phyloP scores from a whole-genome alignment of 2,888 invertebrate species.

The Drosophila sordidapex region DNA sequence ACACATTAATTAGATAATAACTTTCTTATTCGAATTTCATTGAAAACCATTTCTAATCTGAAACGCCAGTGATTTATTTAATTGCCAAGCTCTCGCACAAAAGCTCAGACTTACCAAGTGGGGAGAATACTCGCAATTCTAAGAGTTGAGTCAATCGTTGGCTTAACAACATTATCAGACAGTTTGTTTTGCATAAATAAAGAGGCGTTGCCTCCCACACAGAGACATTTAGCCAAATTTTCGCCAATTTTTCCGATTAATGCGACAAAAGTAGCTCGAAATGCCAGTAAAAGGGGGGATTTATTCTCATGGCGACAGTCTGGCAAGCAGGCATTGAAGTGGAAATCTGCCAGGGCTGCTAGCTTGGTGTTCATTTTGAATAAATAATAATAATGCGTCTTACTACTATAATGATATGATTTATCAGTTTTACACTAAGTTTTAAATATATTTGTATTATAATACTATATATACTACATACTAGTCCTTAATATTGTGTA shows the following conservation, averaged over 20 bases:
- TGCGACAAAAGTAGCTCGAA: conserved; percentile 33
- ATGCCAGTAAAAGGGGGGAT: neutral
- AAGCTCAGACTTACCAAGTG: conserved; percentile 13
- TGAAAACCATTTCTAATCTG: neutral
- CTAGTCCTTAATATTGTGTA: too few species aligned
- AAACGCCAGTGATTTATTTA: conserved; percentile 30
- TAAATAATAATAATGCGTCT: neutral
- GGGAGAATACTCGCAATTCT: conserved; percentile 4
- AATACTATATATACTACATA: too few species aligned
- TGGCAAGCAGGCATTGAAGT: conserved; percentile 47
- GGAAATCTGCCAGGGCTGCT: conserved; percentile 41
- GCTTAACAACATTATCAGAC: conserved; percentile 39
- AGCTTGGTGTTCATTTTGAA: neutral
- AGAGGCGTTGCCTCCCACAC: conserved; percentile 17
- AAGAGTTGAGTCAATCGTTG: conserved; percentile 46
- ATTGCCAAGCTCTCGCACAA: conserved; percentile 27
- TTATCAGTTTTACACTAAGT: neutral
- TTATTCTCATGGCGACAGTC: conserved; percentile 29
- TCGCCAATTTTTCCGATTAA: conserved; percentile 52
- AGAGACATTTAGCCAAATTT: conserved; percentile 41
- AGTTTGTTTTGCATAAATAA: conserved; percentile 17
- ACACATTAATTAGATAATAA: neutral
- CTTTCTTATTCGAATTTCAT: too few species aligned
- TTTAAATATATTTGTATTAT: neutral
- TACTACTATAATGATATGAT: neutral